phyloP scores from a whole-genome alignment of 2,113 vertebrate species.

The Diadophis punctatus region DNA sequence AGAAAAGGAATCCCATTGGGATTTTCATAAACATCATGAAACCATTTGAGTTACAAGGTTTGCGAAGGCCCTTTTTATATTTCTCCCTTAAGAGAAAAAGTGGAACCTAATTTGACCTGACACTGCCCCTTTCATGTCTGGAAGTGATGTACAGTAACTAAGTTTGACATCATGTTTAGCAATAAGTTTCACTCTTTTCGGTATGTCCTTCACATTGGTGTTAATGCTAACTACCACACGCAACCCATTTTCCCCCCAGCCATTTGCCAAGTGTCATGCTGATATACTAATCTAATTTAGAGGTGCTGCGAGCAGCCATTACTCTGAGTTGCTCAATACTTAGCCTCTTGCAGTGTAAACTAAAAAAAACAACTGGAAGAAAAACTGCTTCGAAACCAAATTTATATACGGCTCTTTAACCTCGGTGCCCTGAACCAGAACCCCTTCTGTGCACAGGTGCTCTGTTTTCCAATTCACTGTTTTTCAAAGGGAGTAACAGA shows the following conservation, averaged over 20 bases:
- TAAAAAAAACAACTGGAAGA: constrained; percentile 10
- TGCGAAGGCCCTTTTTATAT: neutral
- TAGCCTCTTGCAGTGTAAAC: neutral
- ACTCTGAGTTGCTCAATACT: neutral
- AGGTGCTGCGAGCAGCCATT: constrained; percentile 1
- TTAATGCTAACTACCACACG: constrained; percentile 34
- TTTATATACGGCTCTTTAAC: neutral
- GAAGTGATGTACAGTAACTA: constrained; percentile 35
- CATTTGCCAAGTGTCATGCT: neutral
- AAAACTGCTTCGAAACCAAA: neutral
- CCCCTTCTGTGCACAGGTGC: neutral
- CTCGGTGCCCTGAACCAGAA: neutral
- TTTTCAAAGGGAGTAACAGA: neutral
- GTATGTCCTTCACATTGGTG: constrained; percentile 42
- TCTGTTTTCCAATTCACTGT: neutral
- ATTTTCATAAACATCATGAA: constrained; percentile 39
- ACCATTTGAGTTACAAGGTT: constrained; percentile 33
- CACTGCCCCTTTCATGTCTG: constrained; percentile 35
- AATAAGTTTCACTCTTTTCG: constrained; percentile 23
- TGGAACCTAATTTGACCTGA: constrained; percentile 41
- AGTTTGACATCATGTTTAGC: constrained; percentile 55
- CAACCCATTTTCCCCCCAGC: constrained; percentile 22
- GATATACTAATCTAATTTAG: constrained; percentile 18
- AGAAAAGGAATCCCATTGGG: neutral
- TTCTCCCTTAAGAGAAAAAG: constrained; percentile 39